Conservation (phyloP, 2,888 invertebrate genomes). For the Callinectes sapidus region DNA sequence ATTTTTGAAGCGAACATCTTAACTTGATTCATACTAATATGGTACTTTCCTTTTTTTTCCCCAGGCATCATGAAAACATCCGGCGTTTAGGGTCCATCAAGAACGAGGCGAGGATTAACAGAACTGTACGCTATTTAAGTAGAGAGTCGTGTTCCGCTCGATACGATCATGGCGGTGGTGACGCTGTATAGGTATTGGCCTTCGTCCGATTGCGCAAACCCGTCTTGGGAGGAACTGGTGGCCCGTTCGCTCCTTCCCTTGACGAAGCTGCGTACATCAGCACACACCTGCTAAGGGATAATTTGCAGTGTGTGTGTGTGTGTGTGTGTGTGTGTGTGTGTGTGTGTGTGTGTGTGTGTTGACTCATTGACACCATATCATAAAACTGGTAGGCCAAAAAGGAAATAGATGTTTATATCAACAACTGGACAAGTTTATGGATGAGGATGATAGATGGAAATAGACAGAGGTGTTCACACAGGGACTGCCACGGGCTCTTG, state of each 20-base stretch:
- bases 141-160: constrained; percentile 15
- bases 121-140: neutral
- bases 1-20: neutral
- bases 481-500: too few species aligned
- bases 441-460: too few species aligned
- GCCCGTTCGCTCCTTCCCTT: neutral
- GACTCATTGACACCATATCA: neutral
- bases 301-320: constrained; percentile 4
- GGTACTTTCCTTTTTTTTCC: neutral
- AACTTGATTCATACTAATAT: too few species aligned
- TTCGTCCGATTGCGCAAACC: neutral
- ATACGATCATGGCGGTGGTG: neutral
- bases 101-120: constrained; percentile 6
- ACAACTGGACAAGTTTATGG: too few species aligned
- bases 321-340: constrained; percentile 34
- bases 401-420: neutral
- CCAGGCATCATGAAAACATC: neutral
- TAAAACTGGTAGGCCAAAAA: neutral
- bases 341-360: constrained; percentile 23
- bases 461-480: too few species aligned
- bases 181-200: neutral
- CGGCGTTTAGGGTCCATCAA: neutral
- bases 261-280: neutral
- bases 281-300: neutral
- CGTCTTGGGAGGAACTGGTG: neutral